Conservation (phyloP, 2,113 vertebrate genomes). For the Sinocyclocheilus grahami region DNA sequence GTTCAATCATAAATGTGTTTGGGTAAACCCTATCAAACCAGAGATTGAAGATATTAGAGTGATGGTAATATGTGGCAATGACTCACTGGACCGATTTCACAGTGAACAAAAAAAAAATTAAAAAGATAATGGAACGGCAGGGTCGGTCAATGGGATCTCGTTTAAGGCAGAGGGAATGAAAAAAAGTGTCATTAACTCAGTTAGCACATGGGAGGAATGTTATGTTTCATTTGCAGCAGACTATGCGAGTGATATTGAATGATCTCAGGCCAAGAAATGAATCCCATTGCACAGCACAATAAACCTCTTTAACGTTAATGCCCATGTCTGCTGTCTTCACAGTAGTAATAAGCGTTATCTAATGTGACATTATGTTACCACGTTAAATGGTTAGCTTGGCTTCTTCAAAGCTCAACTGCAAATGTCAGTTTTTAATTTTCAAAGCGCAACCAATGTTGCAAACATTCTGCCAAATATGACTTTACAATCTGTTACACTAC, state of each 20-base stretch:
- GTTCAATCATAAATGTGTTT: not conserved
- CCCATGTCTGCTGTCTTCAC: not conserved
- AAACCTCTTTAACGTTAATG: not conserved
- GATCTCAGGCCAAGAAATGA: not conserved
- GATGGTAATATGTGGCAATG: not conserved
- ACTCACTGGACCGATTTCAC: not conserved
- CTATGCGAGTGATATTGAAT: not conserved
- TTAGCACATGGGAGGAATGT: not conserved
- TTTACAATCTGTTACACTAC: too few relatives aligned
- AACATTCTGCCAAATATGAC: not conserved
- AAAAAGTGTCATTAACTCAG: not conserved
- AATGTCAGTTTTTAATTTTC: not conserved
- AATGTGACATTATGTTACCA: not conserved
- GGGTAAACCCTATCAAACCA: not conserved
- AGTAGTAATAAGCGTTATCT: not conserved
- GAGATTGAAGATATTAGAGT: not conserved
- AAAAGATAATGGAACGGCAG: not conserved
- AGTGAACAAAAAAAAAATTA: not conserved
- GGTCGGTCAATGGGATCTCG: not conserved
- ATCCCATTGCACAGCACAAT: not conserved
- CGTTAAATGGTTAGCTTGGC: not conserved
- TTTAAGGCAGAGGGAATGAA: not conserved
- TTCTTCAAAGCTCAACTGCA: not conserved
- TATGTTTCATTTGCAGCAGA: not conserved
- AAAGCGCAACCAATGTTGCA: not conserved